Percentiles rank a stretch among this genome's conserved stretches.
phyloP scores from a whole-genome alignment of 2,888 invertebrate species.

The Napeogenes sylphis region DNA sequence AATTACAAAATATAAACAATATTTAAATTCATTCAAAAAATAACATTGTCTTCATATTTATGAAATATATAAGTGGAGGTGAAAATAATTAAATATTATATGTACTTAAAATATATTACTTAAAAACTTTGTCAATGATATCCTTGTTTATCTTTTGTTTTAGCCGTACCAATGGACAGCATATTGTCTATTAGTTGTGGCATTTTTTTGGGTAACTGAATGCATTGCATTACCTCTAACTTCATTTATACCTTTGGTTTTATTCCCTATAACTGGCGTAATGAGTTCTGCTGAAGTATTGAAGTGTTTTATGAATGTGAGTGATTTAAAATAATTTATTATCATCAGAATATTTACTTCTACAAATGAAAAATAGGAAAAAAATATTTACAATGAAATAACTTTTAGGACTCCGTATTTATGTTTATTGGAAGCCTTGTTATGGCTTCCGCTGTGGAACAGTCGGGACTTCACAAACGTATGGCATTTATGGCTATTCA shows the following conservation, averaged over 20 bases:
- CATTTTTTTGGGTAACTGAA: conserved; percentile 89
- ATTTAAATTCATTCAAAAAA: too few relatives aligned
- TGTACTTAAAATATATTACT: too few relatives aligned
- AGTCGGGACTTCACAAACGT: conserved; percentile 57
- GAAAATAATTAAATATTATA: too few relatives aligned
- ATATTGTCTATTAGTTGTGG: conserved; percentile 86
- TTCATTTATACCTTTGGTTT: conserved; percentile 84
- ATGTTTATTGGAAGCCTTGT: conserved; percentile 64
- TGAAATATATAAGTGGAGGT: too few relatives aligned
- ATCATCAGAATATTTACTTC: background rate
- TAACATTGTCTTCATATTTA: too few relatives aligned
- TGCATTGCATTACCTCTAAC: conserved; percentile 87
- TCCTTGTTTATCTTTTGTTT: conserved; percentile 24
- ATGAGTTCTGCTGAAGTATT: conserved; percentile 56
- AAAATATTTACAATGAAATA: background rate
- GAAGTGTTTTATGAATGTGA: conserved; percentile 76
- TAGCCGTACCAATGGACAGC: conserved; percentile 75
- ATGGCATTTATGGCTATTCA: conserved; percentile 58
- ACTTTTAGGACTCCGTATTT: conserved; percentile 53
- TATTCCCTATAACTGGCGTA: conserved; percentile 86
- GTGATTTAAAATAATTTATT: conserved; percentile 43
- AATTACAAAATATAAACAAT: too few relatives aligned
- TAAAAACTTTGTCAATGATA: too few relatives aligned
- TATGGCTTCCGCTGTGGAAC: conserved; percentile 58
- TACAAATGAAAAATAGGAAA: too few relatives aligned